A percentile compares a stretch with the other conserved stretches of the same genome.
phyloP scores from a whole-genome alignment of 1,140 invertebrate genomes.

The Episyrphus balteatus region DNA sequence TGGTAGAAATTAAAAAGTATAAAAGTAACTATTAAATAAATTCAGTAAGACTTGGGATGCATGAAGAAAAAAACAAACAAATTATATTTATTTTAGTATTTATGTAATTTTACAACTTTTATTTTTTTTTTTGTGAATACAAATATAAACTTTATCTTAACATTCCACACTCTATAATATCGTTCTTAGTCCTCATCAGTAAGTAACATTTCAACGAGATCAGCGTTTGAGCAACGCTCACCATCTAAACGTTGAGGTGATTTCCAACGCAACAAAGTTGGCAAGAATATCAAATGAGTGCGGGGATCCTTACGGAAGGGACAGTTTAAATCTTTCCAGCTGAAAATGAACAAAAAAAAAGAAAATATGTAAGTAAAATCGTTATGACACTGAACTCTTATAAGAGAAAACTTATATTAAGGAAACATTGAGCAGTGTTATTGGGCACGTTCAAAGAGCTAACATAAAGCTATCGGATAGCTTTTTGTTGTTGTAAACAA shows the following conservation, averaged over 20 bases:
- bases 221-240: conserved; percentile 51
- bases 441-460: too few relatives aligned
- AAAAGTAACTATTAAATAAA: conserved; percentile 70
- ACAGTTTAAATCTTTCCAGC: conserved; percentile 63
- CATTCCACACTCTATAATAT: background rate
- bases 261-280: conserved; percentile 61
- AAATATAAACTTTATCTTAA: too few relatives aligned
- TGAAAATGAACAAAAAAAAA: conserved; percentile 32
- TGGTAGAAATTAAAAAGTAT: conserved; percentile 99
- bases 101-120: conserved; percentile 1
- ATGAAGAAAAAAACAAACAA: too few relatives aligned
- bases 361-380: too few relatives aligned
- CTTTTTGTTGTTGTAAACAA: too few relatives aligned
- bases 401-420: background rate
- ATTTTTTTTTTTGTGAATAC: background rate
- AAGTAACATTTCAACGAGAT: conserved; percentile 45
- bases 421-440: background rate
- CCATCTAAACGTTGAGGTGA: conserved; percentile 60
- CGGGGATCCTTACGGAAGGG: conserved; percentile 58
- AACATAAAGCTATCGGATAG: too few relatives aligned
- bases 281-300: conserved; percentile 56
- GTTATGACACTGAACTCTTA: too few relatives aligned
- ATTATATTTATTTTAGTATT: conserved; percentile 5
- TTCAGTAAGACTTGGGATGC: too few relatives aligned
- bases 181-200: conserved; percentile 26